Base-by-base conservation (phyloP, 2,797 vertebrate genomes). In the Rhabdophis nuchalis region DNA sequence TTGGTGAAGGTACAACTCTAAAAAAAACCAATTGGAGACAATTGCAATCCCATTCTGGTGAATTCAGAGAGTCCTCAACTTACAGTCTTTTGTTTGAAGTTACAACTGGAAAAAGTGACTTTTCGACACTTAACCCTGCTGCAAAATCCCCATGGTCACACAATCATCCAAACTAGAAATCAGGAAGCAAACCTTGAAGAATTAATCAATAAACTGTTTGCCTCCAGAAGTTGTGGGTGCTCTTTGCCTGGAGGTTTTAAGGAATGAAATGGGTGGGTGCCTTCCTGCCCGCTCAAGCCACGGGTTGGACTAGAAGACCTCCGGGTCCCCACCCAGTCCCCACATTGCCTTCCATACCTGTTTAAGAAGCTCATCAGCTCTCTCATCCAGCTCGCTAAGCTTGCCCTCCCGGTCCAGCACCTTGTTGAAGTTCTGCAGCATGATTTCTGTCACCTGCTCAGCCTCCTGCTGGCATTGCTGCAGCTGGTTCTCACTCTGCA, bases 351-450 rank as follows among this genome's bases (percentile, higher is more conserved):
- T 16, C 87, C 16, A 52, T 90, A 97, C 97, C 96, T 96, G 96
- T 87, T 96, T 87, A 6, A 91, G 94, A 56, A 97, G 96, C 91
- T 97, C 94, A 54, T 96, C 95, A 1, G 97, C 97, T 0, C 97
- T 94, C 82, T 93, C 92, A 64, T 97, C 95, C 91, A 98, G 95
- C 6, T 97, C 94, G 0, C 85, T 20, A 54, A 98, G 96, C 60
- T 94, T 97, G 10, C 93, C 97, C 0, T 97, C 97, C 0, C 97
- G 95, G 53, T 97, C 97, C 95, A 97, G 92, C 1, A 96, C 97
- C 89, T 95, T 95, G 12, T 25, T 86, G 1, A 95, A 89, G 90
- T 98, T 98, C 82, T 95, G 94, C 32, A 94, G 88, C 97, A 98
- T 97, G 93, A 97, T 95, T 93, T 96, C 96, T 0, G 95, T 89